Base-by-base conservation (phyloP, 2,888 invertebrate species). In the Cybosia mesomella region DNA sequence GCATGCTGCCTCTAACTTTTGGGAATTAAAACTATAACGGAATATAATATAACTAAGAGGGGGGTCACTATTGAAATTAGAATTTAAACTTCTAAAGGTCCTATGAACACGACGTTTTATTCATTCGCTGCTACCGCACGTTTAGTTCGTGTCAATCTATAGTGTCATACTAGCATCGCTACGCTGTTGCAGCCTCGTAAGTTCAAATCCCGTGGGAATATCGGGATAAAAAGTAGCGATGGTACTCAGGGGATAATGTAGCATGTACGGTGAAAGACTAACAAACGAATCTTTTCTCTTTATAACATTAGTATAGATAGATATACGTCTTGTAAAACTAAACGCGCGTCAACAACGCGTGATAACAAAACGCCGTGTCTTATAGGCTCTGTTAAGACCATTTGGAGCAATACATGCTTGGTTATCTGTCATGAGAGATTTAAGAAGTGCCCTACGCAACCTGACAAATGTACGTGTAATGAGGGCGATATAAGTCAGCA, bases 351-450 rank as follows among this genome's bases (percentile, higher is more conserved):
- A 53, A 15, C 53, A 62, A n/a, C 49, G 0, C 1, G 32, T 60
- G 58, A 13, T 36, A 13, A 43, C 2, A 49, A 28, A 63, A 63
- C 22, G 36, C n/a, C 15, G 34, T 54, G 64, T 64, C 39, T 28
- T 36, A 64, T 39, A 57, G 54, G 24, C n/a, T 18, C 24, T 62
- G 7, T 28, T 75, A 71, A 77, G 75, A 78, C 83, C 80, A 84
- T 83, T 71, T 80, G 79, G 90, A 89, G 92, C 91, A 92, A 93
- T 93, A 93, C 84, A 92, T 94, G 94, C 94, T 95, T 91, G 89
- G 94, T 93, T 94, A 87, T 82, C 75, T 90, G 94, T 95, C 95
- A 94, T 94, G 95, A 89, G 95, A 94, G 92, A 94, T 94, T 94
- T 93, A 89, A 82, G 24, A 64, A 28, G 34, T 74, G 90, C 94